These are phyloP conservation scores for Drosophila borborema DNA, from an alignment of 2,888 invertebrate genomes.

Conservation along the genomic window DNA sequence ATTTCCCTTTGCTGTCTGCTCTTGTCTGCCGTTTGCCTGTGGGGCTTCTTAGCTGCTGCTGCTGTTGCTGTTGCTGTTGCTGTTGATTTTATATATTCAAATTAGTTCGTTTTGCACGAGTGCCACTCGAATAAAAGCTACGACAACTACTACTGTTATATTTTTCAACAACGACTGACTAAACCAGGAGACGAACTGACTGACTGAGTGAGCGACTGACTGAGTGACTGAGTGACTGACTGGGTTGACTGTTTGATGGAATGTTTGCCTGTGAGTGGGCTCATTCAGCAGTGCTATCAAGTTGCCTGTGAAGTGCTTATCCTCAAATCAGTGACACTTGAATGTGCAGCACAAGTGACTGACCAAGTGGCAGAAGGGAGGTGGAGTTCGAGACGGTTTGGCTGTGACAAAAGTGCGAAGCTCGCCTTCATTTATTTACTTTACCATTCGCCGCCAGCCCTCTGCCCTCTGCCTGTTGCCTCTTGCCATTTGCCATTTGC, in stretches of 20 bases:
- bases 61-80: slow-evolving; percentile 1
- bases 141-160: slow-evolving; percentile 65
- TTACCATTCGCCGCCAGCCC: slow-evolving; percentile 55
- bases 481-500: slow-evolving; percentile 39
- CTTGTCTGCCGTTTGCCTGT: slow-evolving; percentile 31
- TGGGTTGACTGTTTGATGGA: slow-evolving; percentile 37
- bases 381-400: slow-evolving; percentile 16
- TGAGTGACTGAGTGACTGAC: slow-evolving; percentile 8
- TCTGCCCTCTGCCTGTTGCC: slow-evolving; percentile 45
- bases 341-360: slow-evolving; percentile 80
- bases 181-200: slow-evolving; percentile 5
- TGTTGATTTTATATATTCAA: slow-evolving; percentile 79
- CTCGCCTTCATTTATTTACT: slow-evolving; percentile 71
- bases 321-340: slow-evolving; percentile 82
- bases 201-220: slow-evolving; percentile 31
- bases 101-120: slow-evolving; percentile 82
- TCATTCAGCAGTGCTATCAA: slow-evolving; percentile 74
- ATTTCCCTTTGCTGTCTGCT: slow-evolving; percentile 47
- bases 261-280: slow-evolving; percentile 36
- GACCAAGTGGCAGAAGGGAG: slow-evolving; percentile 65
- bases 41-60: neutral
- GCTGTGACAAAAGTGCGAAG: slow-evolving; percentile 69
- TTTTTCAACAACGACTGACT: slow-evolving; percentile 67
- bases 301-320: slow-evolving; percentile 82
- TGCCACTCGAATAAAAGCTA: slow-evolving; percentile 76